Percentiles rank a stretch among this genome's conserved stretches.
These are phyloP conservation scores for Vulpes lagopus DNA, from an alignment of 2,113 vertebrate genomes.

Conservation along the genomic window DNA sequence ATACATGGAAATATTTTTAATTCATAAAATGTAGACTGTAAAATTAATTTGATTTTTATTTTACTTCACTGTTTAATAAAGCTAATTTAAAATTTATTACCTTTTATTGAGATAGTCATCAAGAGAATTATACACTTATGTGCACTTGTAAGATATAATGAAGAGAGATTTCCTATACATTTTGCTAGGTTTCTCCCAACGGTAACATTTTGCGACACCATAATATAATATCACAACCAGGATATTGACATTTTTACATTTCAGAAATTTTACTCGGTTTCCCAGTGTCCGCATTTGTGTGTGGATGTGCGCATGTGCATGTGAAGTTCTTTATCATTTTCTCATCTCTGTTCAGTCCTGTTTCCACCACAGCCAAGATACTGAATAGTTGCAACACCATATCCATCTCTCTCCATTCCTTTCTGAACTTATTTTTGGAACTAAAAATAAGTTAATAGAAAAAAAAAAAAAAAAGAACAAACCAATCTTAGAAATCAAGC, in stretches of 20 bases:
- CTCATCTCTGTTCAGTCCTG: not conserved
- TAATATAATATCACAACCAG: not conserved
- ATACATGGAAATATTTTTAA: not conserved
- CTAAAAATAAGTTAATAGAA: not conserved
- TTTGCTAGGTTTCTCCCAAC: not conserved
- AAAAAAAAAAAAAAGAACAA: not conserved
- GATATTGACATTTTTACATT: not conserved
- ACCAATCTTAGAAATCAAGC: not conserved
- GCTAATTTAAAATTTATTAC: slow-evolving; percentile 22
- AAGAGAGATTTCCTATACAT: not conserved
- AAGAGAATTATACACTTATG: not conserved
- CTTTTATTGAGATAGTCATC: slow-evolving; percentile 23
- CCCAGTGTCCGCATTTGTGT: not conserved
- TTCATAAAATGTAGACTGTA: not conserved
- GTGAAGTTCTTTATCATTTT: not conserved
- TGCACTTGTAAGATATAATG: not conserved
- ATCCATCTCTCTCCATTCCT: not conserved
- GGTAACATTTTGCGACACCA: not conserved
- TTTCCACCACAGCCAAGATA: not conserved
- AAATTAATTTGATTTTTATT: slow-evolving; percentile 34
- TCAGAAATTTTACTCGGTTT: not conserved
- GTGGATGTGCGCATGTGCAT: fast-evolving
- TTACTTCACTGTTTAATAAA: not conserved
- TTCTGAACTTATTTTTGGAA: not conserved
- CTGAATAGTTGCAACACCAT: not conserved